Conservation (phyloP, 2,113 vertebrate species). For the Fukomys damarensis region DNA sequence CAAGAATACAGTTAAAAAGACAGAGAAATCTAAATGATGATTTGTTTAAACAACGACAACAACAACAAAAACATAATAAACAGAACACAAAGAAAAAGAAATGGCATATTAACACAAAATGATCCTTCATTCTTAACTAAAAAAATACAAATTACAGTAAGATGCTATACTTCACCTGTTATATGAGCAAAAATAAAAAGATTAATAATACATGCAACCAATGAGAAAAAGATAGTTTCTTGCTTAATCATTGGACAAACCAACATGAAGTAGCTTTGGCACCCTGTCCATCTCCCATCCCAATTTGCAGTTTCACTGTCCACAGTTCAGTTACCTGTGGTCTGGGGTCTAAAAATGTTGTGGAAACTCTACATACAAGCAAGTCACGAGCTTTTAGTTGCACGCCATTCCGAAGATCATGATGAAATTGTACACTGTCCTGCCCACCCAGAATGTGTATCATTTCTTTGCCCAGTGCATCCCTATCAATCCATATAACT, state of each 20-base stretch:
- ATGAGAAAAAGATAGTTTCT: neutral
- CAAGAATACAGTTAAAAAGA: neutral
- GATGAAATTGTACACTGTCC: neutral
- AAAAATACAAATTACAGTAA: neutral
- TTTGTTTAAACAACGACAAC: neutral
- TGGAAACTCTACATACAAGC: neutral
- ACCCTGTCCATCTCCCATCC: neutral
- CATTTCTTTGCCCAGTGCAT: neutral
- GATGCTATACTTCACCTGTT: neutral
- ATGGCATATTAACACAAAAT: neutral
- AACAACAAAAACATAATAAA: neutral
- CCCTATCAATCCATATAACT: neutral
- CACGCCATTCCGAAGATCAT: neutral
- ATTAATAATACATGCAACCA: neutral
- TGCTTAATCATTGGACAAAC: neutral
- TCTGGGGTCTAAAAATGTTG: neutral
- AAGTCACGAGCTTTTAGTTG: neutral
- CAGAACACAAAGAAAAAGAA: neutral
- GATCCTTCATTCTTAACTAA: neutral
- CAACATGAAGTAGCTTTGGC: neutral
- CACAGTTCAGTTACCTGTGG: neutral
- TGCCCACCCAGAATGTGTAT: neutral
- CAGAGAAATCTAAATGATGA: neutral
- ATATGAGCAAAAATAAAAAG: neutral
- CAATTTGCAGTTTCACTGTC: neutral